Base-by-base conservation (phyloP, 1,140 invertebrate species). In the Hermetia illucens region DNA sequence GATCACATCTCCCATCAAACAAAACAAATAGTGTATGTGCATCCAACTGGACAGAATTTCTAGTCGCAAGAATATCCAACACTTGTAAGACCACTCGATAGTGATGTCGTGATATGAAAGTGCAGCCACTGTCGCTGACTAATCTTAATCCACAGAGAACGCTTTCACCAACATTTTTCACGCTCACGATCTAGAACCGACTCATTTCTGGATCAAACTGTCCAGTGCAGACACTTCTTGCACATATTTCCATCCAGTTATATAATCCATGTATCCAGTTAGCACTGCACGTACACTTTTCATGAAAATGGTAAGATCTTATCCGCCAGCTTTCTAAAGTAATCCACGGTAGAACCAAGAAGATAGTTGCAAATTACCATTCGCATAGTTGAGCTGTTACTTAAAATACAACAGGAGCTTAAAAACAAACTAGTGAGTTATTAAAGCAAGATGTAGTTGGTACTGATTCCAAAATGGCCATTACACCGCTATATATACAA, bases 331-430 rank as follows among this genome's bases (percentile, higher is more conserved):
- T 12, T 4, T 12, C 12, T 19, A 34, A 13, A 34, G n/a, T 13
- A 8, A 12, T 12, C 6, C 5, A 13, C 17, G 10, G 12, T 34
- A 19, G 17, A 3, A 32, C 6, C n/a, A 13, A 13, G 9, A 24
- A 24, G 25, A 22, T 20, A 19, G n/a, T 20, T 15, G 18, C 21
- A 25, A 16, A 39, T 57, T 57, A 59, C 57, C 57, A 59, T 55
- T 50, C 53, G 55, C 57, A 60, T 60, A 55, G 58, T 56, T 55
- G 52, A 58, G 53, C 57, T 58, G 55, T 44, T 33, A 39, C 55
- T 16, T 10, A 25, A 8, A n/a, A 32, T 8, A 39, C 16, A 47
- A 55, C 48, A 22, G 40, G 47, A 50, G 53, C 47, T 45, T 50
- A 51, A 53, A 35, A 43, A 43, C 24, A 46, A 50, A 50, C 39